phyloP scores from a whole-genome alignment of 2,888 invertebrate genomes.

The Eucera pruinosa region DNA sequence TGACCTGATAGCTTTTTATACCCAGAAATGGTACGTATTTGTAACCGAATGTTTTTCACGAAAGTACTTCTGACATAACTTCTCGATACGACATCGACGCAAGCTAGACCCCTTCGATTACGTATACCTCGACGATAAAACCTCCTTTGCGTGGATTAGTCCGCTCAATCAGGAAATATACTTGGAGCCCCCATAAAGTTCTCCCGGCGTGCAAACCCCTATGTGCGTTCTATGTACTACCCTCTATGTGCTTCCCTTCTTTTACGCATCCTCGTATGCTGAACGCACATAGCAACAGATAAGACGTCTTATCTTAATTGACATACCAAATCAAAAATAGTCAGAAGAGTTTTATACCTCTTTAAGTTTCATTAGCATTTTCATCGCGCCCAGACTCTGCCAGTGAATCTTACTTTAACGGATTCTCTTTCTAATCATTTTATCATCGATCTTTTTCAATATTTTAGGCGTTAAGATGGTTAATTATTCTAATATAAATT shows the following conservation, averaged over 20 bases:
- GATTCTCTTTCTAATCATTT: background rate
- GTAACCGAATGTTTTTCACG: background rate
- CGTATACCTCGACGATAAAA: slow-evolving; percentile 81
- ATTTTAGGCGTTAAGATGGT: background rate
- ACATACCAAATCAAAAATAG: slow-evolving; percentile 33
- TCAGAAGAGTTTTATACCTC: slow-evolving; percentile 26
- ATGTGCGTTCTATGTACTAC: slow-evolving; percentile 71
- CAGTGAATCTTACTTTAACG: background rate
- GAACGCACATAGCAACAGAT: slow-evolving; percentile 63
- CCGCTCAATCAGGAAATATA: slow-evolving; percentile 83
- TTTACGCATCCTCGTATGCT: slow-evolving; percentile 61
- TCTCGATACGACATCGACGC: slow-evolving; percentile 51
- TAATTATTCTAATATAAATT: background rate
- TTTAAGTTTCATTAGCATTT: slow-evolving; percentile 28
- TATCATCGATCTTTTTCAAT: no score
- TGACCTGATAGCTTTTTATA: no score
- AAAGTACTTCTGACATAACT: slow-evolving; percentile 35
- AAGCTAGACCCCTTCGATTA: slow-evolving; percentile 74
- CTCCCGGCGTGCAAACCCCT: slow-evolving; percentile 75
- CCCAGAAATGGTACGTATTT: no score
- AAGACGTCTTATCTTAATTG: slow-evolving; percentile 61
- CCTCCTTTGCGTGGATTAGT: slow-evolving; percentile 83
- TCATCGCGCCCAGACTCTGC: background rate
- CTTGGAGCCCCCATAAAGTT: slow-evolving; percentile 80
- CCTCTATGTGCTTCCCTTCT: slow-evolving; percentile 67